Conservation (phyloP, 2,113 vertebrate genomes). For the Laterallus jamaicensis region DNA sequence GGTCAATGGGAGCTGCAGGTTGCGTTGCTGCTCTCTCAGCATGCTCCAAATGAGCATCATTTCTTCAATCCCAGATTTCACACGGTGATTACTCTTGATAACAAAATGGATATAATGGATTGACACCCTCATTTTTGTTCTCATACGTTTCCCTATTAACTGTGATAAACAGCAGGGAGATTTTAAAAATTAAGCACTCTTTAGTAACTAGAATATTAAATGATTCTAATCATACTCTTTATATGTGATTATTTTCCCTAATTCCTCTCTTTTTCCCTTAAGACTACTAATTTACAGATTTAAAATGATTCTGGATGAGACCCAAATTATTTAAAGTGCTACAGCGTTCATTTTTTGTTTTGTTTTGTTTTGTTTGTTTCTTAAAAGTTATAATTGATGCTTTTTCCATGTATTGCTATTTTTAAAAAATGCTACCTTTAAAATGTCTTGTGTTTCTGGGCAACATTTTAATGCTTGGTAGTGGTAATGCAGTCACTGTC, state of each 20-base stretch:
- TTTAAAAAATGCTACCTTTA: not conserved
- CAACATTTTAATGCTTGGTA: not conserved
- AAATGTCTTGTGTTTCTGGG: not conserved
- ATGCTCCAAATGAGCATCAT: not conserved
- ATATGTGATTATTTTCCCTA: slow-evolving; percentile 25
- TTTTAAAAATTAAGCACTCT: slow-evolving; percentile 60
- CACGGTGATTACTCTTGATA: not conserved
- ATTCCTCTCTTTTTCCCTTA: not conserved
- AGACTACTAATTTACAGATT: slow-evolving; percentile 16
- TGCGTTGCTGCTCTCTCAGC: not conserved
- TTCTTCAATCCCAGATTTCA: slow-evolving; percentile 16
- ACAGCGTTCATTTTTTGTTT: not conserved
- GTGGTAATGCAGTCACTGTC: not conserved
- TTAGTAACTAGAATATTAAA: slow-evolving; percentile 49
- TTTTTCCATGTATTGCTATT: not conserved
- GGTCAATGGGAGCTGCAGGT: not conserved
- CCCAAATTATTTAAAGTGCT: not conserved
- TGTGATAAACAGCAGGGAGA: slow-evolving; percentile 36
- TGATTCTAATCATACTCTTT: slow-evolving; percentile 16
- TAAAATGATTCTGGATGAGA: not conserved
- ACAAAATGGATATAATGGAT: not conserved
- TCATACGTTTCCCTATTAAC: not conserved
- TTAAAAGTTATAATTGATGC: not conserved
- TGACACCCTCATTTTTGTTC: slow-evolving; percentile 28
- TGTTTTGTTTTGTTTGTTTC: not conserved